These are phyloP conservation scores for Diacarnus erythraeanus DNA, from an alignment of 37 sponge, comb jelly and placozoan species.

Conservation along the genomic window DNA sequence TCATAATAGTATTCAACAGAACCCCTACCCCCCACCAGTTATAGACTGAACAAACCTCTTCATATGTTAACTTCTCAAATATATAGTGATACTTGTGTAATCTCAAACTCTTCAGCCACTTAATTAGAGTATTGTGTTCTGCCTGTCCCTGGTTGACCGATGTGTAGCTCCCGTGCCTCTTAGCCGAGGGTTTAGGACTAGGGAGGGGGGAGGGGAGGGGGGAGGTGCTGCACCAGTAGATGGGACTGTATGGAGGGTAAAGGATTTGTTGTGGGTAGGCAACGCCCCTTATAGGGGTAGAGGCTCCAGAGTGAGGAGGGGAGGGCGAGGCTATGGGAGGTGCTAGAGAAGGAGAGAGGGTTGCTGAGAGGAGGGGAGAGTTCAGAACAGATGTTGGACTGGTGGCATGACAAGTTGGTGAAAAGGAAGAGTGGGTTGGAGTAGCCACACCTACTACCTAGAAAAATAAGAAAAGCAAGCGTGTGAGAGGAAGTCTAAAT, in stretches of 20 bases:
- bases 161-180: slow-evolving; percentile 17
- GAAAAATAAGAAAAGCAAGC: not conserved
- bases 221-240: slow-evolving; percentile 9
- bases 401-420: not conserved
- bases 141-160: slow-evolving; percentile 20
- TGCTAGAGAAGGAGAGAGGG: not conserved
- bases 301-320: slow-evolving; percentile 14
- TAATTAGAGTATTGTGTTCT: slow-evolving; percentile 44
- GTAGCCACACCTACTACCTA: not conserved
- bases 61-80: slow-evolving; percentile 64
- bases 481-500: too few species aligned
- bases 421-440: not conserved
- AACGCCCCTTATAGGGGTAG: slow-evolving; percentile 12
- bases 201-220: slow-evolving; percentile 45
- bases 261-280: slow-evolving; percentile 2
- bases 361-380: slow-evolving; percentile 1
- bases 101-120: slow-evolving; percentile 72
- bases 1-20: not conserved
- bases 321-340: slow-evolving; percentile 12
- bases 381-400: slow-evolving; percentile 9
- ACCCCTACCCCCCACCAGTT: not conserved
- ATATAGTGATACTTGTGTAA: slow-evolving; percentile 71
- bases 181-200: slow-evolving; percentile 23
- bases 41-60: slow-evolving; percentile 56
- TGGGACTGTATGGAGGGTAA: slow-evolving; percentile 2